Evolutionary conservation across 2,113 vertebrate genomes (phyloP), one percentile per base, ranked within the genome.

Genomic region (Bufo bufo): DNA sequence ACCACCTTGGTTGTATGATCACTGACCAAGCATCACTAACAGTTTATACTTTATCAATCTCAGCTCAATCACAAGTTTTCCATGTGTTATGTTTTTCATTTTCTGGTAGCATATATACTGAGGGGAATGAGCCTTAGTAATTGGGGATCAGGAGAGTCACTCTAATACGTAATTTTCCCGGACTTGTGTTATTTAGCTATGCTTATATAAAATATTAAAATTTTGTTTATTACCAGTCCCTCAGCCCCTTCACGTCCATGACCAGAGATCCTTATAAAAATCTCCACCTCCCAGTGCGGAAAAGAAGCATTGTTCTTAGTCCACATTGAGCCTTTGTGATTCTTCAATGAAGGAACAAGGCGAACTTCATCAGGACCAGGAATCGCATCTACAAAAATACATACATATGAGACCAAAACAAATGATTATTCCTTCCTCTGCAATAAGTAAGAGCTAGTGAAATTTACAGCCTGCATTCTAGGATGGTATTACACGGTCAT

Each of bases 241-340:
- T 90, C 90, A 11, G 92, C 89, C 11, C 92, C 93, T 77, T 6
- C 8, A 54, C 0, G 66, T n/a, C 90, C 90, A 0, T 58, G 90
- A 2, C 92, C 92, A 0, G 90, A 90, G 66, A 93, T 91, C 52
- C 90, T 84, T 66, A 93, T 88, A 56, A 91, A 87, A 54, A 90
- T 58, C 4, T 92, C 91, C 10, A 92, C 90, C 56, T 94, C 91
- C 92, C 93, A 94, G 45, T 90, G 74, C 2, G 90, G 65, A 77
- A 91, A 92, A 17, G 77, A 87, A 47, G 90, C 79, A 0, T 52
- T 47, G 10, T n/a, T 66, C n/a, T 72, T 50, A 81, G 90, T 91
- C 92, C 92, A 94, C 63, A 94, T 72, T 0, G 90, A 88, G 0
- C 92, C 92, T 0, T 89, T 90, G 23, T 56, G 84, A 85, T 90